Base-by-base conservation (phyloP, 2,797 vertebrate genomes). In the Anabas testudineus region DNA sequence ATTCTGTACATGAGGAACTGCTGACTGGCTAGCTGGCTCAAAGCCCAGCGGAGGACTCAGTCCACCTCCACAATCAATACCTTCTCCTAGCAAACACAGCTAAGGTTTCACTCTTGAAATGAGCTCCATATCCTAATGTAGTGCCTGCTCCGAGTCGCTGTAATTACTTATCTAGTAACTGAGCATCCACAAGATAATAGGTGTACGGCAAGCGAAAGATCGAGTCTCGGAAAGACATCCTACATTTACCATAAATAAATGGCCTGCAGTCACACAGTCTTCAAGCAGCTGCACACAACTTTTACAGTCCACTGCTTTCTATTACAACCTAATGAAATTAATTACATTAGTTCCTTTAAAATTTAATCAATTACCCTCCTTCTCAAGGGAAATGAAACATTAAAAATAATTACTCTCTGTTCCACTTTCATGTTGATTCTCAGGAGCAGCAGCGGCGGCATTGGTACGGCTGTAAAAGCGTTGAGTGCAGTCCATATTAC, bases 61-160 rank as follows among this genome's bases (percentile, higher is more conserved):
- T 51, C 64, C 77, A 76, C 85, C 83, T 69, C 68, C 84, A 61
- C 80, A 51, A 90, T 90, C 87, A 47, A 91, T 91, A 88, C 48
- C 21, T 32, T 67, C 24, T n/a, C 58, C 42, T n/a, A 36, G 18
- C 45, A 82, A 82, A 82, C 75, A 70, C 47, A 65, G 71, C 69
- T 45, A 53, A 48, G 62, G 74, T 71, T 88, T 81, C 74, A 68
- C 83, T 80, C 68, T 34, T 24, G 12, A 59, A 77, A 76, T 79
- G 58, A 87, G 71, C 81, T 79, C 41, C 65, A 47, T 16, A 37
- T 58, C 43, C 45, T 43, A 34, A 2, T 36, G 51, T 26, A 45
- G 48, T 22, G 57, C 51, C 43, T 36, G 45, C 37, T 53, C 46
- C 61, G 36, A 77, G n/a, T 65, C 47, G 47, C 32, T 19, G 47